A percentile compares a stretch with the other conserved stretches of the same genome.
Conservation (phyloP, 1,140 invertebrate species). For the Euura saliciscinereae region DNA sequence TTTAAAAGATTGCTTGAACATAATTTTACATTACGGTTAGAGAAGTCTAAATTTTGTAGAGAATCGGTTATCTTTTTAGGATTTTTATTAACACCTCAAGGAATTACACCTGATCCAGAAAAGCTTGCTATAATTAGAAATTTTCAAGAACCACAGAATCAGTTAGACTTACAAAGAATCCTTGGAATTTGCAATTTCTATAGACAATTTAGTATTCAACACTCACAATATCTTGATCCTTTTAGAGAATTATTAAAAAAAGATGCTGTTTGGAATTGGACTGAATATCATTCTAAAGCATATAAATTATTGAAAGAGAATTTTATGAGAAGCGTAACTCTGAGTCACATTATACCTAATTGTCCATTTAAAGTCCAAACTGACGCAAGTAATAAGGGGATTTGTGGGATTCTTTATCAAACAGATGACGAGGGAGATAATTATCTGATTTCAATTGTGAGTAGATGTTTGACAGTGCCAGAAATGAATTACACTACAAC, state of each 20-base stretch:
- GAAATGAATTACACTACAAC: constrained; percentile 5
- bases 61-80: constrained; percentile 25
- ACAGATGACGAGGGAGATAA: background rate
- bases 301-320: constrained; percentile 25
- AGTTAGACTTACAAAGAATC: constrained; percentile 27
- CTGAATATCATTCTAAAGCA: constrained; percentile 13
- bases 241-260: constrained; percentile 26
- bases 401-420: constrained; percentile 8
- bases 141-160: constrained; percentile 25
- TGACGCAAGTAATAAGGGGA: constrained; percentile 22
- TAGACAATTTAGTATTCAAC: constrained; percentile 23
- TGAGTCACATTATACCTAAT: constrained; percentile 15
- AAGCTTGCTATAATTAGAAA: background rate
- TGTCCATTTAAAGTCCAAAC: constrained; percentile 20
- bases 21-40: constrained; percentile 26
- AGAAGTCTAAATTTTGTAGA: constrained; percentile 27
- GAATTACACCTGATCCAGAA: constrained; percentile 4
- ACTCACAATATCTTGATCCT: constrained; percentile 18
- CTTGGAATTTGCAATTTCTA: constrained; percentile 28
- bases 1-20: constrained; percentile 21
- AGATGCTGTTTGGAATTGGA: constrained; percentile 27
- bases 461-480: background rate
- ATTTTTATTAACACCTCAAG: constrained; percentile 17
- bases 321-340: constrained; percentile 17
- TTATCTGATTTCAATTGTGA: constrained; percentile 5